A percentile compares a stretch with the other conserved stretches of the same genome.
phyloP scores from a whole-genome alignment of 2,888 invertebrate species.

The Clitarchus hookeri region DNA sequence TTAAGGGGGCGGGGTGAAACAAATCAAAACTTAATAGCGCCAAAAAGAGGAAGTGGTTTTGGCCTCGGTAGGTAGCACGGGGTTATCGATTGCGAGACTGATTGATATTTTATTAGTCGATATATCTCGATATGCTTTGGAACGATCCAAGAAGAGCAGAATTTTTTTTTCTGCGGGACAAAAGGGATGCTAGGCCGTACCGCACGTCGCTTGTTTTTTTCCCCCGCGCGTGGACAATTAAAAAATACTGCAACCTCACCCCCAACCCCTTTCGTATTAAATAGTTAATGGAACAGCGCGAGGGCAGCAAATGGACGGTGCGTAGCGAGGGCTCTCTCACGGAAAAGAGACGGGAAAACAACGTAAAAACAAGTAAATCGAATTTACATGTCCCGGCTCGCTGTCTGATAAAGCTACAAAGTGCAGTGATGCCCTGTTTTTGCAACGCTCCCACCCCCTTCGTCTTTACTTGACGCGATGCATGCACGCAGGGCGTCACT shows the following conservation, averaged over 20 bases:
- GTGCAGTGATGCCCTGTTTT: conserved; percentile 11
- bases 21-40: conserved; percentile 25
- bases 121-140: conserved; percentile 3
- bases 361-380: conserved; percentile 21
- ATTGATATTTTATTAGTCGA: conserved; percentile 26
- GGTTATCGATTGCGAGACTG: conserved; percentile 8
- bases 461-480: conserved; percentile 5
- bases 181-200: not conserved
- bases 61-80: not conserved
- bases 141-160: not conserved
- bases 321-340: conserved; percentile 19
- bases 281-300: conserved; percentile 25
- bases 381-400: conserved; percentile 23
- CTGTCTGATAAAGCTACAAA: conserved; percentile 24
- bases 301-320: conserved; percentile 8
- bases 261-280: conserved; percentile 3
- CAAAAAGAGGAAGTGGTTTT: not conserved
- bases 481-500: not conserved
- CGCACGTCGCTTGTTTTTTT: conserved; percentile 1
- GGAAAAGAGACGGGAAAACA: conserved; percentile 20
- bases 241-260: conserved; percentile 22
- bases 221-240: conserved; percentile 15
- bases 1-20: not conserved
- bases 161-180: not conserved
- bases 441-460: not conserved